phyloP scores from a whole-genome alignment of 2,797 vertebrate genomes.

The Loriculus beryllinus region DNA sequence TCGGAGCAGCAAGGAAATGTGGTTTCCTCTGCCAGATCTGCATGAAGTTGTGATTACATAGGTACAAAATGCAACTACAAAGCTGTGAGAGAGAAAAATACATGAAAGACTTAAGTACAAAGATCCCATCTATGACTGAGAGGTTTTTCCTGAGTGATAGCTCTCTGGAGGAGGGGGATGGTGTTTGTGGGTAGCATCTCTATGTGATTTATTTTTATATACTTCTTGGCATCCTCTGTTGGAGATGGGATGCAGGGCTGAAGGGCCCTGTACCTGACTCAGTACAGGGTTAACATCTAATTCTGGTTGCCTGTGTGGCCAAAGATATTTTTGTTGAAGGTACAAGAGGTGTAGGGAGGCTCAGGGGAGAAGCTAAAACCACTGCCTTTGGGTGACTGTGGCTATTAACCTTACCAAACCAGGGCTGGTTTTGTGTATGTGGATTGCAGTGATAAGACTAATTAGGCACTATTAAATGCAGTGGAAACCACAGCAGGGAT shows the following conservation, averaged over 20 bases:
- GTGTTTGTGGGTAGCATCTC: not conserved
- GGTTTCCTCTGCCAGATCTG: not conserved
- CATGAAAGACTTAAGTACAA: not conserved
- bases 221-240: not conserved
- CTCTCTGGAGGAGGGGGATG: not conserved
- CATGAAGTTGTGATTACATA: not conserved
- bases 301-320: not conserved
- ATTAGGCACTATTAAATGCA: not conserved
- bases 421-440: not conserved
- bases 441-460: not conserved
- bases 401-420: not conserved
- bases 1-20: not conserved
- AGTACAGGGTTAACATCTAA: not conserved
- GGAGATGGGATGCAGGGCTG: not conserved
- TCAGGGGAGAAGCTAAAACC: not conserved
- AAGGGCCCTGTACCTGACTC: not conserved
- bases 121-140: not conserved
- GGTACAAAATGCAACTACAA: not conserved
- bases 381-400: not conserved
- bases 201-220: not conserved
- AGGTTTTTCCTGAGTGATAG: not conserved
- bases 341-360: not conserved
- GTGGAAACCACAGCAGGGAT: not conserved
- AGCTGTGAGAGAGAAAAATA: not conserved
- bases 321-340: not conserved